Evolutionary conservation across 2,797 vertebrate species (phyloP).

Genomic region (Rhynchonycteris naso): DNA sequence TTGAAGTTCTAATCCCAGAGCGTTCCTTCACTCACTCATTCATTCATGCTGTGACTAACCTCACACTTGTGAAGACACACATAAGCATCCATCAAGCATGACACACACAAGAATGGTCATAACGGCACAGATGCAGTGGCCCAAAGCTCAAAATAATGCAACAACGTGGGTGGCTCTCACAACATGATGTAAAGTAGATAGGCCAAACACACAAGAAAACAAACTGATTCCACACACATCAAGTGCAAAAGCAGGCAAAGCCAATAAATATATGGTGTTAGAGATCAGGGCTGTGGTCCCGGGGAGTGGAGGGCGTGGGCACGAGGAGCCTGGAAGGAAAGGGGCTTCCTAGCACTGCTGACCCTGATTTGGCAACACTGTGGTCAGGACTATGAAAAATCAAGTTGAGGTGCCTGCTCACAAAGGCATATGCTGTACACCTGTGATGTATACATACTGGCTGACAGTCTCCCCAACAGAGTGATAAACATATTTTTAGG

Average conservation of each 20-base stretch:
- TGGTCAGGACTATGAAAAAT: accelerated
- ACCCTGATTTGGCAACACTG: accelerated
- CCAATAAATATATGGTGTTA: too few species aligned
- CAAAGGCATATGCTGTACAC: background rate
- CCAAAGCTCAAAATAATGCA: background rate
- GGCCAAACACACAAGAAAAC: background rate
- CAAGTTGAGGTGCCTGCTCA: background rate
- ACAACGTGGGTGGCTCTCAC: background rate
- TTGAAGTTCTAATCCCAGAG: background rate
- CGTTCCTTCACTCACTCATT: background rate
- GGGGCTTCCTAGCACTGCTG: background rate
- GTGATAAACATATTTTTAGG: background rate
- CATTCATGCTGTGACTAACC: background rate
- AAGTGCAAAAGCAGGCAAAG: background rate
- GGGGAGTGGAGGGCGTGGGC: background rate
- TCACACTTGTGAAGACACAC: too few species aligned
- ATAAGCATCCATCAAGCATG: accelerated
- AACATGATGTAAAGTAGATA: accelerated
- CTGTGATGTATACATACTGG: background rate
- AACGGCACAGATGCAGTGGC: accelerated
- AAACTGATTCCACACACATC: background rate
- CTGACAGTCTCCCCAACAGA: background rate
- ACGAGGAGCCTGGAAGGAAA: background rate
- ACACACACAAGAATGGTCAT: background rate
- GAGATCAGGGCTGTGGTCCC: background rate